These are phyloP conservation scores for Geopemphigus sp. DNA, from an alignment of 1,140 invertebrate species.

Conservation along the genomic window DNA sequence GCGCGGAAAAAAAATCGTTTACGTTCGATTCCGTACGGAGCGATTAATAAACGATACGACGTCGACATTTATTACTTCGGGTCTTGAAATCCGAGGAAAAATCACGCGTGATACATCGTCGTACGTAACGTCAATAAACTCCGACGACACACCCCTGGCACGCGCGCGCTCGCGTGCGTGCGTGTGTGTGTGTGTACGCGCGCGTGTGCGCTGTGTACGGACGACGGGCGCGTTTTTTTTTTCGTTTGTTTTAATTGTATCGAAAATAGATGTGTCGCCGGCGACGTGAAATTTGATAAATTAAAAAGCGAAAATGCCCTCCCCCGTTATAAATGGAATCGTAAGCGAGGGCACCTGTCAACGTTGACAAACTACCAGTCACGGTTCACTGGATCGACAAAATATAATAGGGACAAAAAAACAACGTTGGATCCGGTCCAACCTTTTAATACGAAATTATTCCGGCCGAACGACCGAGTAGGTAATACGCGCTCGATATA, in stretches of 20 bases:
- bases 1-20: background rate
- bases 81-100: background rate
- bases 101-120: background rate
- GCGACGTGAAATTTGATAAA: conserved; percentile 47
- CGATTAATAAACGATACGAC: background rate
- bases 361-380: conserved; percentile 45
- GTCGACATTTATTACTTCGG: background rate
- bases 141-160: background rate
- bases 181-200: too few species aligned
- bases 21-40: too few species aligned
- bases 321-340: conserved; percentile 47
- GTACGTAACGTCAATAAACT: conserved; percentile 1
- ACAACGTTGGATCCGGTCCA: conserved; percentile 49
- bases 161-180: too few species aligned
- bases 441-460: conserved; percentile 49
- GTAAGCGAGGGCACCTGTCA: conserved; percentile 38
- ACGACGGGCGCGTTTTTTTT: background rate
- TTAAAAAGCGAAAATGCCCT: conserved; percentile 42
- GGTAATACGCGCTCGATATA: conserved; percentile 39
- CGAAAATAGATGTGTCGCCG: conserved; percentile 42
- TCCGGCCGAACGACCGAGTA: conserved; percentile 39
- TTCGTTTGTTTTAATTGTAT: conserved; percentile 45
- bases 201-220: background rate
- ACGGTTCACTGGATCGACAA: conserved; percentile 44
- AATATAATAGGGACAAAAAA: conserved; percentile 45